phyloP scores from a whole-genome alignment of 2,797 vertebrate species.

The Leuciscus waleckii region DNA sequence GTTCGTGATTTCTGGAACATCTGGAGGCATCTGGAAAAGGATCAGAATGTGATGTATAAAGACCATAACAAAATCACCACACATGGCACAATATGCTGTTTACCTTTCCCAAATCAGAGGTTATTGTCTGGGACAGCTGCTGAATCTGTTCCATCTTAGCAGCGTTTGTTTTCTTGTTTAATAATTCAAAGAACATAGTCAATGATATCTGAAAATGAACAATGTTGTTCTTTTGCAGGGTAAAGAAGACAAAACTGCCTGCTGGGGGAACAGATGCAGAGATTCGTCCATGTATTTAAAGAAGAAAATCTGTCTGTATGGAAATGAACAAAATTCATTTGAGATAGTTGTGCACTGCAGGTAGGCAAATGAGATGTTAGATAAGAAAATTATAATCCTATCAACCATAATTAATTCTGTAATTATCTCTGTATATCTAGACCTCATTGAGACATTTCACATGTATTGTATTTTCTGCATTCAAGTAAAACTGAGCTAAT shows the following conservation, averaged over 20 bases:
- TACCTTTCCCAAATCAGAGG: constrained; percentile 7
- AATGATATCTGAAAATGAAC: not conserved
- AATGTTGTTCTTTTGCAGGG: constrained; percentile 4
- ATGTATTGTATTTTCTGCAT: not conserved
- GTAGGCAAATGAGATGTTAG: constrained; percentile 4
- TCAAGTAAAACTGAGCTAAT: not conserved
- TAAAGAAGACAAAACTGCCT: constrained; percentile 39
- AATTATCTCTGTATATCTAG: constrained; percentile 5
- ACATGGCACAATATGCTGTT: constrained; percentile 35
- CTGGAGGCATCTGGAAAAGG: constrained; percentile 73
- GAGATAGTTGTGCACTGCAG: not conserved
- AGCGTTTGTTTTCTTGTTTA: not conserved
- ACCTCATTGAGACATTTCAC: not conserved
- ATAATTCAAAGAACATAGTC: constrained; percentile 10
- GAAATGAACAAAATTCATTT: not conserved
- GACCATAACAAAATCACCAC: constrained; percentile 18
- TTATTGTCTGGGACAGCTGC: constrained; percentile 22
- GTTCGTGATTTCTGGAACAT: constrained; percentile 73
- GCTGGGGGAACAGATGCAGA: constrained; percentile 17
- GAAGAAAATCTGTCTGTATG: not conserved
- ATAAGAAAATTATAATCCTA: not conserved
- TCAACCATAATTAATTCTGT: not conserved
- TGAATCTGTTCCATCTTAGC: not conserved
- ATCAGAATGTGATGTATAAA: constrained; percentile 72
- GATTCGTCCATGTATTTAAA: constrained; percentile 22